A percentile compares a stretch with the other conserved stretches of the same genome.
These are phyloP conservation scores for Merops nubicus DNA, from an alignment of 2,113 vertebrate genomes.

Conservation along the genomic window DNA sequence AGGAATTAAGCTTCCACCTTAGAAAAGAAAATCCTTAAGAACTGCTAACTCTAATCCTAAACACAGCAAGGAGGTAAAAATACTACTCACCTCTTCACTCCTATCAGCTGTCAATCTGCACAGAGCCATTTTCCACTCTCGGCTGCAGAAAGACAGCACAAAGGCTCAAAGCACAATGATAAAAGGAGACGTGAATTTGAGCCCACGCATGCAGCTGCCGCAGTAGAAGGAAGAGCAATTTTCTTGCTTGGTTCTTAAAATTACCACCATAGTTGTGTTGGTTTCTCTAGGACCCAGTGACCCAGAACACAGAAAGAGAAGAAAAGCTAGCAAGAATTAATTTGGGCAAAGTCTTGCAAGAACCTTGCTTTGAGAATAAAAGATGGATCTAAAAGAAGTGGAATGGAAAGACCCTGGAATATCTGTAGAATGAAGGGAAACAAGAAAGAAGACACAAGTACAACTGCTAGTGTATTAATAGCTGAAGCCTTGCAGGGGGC, in stretches of 20 bases:
- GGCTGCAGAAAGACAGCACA: not conserved
- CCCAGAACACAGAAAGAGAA: not conserved
- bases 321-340: not conserved
- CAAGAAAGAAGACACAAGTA: not conserved
- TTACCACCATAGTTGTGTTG: not conserved
- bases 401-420: not conserved
- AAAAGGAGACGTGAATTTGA: not conserved
- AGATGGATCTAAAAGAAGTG: not conserved
- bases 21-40: slow-evolving; percentile 23
- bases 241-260: not conserved
- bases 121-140: not conserved
- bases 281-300: not conserved
- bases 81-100: slow-evolving; percentile 10
- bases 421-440: not conserved
- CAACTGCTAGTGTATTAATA: not conserved
- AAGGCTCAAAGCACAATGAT: not conserved
- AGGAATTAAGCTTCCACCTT: slow-evolving; percentile 8
- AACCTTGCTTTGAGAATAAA: not conserved
- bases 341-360: not conserved
- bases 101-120: not conserved
- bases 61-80: slow-evolving; percentile 25
- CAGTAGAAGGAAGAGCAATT: not conserved
- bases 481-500: not conserved
- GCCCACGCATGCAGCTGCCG: not conserved
- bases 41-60: slow-evolving; percentile 21